These are phyloP conservation scores for Neoitamus cyanurus DNA, from an alignment of 2,888 invertebrate species.

Conservation along the genomic window DNA sequence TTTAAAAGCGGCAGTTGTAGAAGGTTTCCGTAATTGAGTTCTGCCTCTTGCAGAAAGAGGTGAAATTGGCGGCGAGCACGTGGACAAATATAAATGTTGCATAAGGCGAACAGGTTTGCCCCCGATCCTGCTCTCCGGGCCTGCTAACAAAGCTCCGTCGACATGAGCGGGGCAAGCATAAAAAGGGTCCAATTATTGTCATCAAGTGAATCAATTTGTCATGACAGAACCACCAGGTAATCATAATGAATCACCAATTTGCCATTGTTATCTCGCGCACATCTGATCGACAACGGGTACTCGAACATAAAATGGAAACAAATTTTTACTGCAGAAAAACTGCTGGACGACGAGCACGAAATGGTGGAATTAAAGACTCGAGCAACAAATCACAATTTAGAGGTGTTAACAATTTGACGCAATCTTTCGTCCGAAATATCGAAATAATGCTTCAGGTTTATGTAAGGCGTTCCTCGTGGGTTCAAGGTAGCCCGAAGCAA, in stretches of 20 bases:
- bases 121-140: background rate
- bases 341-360: background rate
- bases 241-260: constrained; percentile 49
- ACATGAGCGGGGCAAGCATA: background rate
- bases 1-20: constrained; percentile 12
- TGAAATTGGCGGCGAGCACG: constrained; percentile 10
- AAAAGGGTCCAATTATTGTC: constrained; percentile 49
- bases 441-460: background rate
- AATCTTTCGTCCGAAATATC: background rate
- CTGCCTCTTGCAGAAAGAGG: background rate
- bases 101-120: constrained; percentile 32
- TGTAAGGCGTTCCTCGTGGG: too few species aligned
- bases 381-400: background rate
- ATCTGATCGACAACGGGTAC: background rate
- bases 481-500: too few species aligned
- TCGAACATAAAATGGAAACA: constrained; percentile 14
- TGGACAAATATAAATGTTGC: constrained; percentile 27
- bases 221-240: constrained; percentile 50
- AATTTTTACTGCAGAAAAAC: background rate
- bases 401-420: background rate
- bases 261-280: constrained; percentile 4
- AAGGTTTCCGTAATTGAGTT: constrained; percentile 10
- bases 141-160: background rate
- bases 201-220: constrained; percentile 51
- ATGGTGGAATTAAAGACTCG: background rate